Evolutionary conservation across 2,113 vertebrate genomes (phyloP).

Genomic region (Onychostruthus taczanowskii): DNA sequence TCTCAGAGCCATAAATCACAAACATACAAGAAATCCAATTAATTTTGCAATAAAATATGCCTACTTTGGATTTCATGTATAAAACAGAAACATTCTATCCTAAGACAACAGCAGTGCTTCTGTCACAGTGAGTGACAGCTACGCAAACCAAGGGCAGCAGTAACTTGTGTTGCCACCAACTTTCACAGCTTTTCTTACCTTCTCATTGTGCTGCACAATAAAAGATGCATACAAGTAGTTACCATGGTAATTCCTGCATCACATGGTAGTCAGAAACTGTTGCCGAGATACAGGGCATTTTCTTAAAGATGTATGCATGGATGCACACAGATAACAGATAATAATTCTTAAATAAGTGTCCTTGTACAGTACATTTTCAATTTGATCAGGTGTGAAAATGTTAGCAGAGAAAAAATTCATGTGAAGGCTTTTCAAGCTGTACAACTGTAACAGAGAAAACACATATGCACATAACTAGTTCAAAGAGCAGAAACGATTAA

Average conservation of each 20-base stretch:
- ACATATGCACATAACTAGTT: neutral
- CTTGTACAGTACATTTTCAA: neutral
- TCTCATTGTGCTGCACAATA: neutral
- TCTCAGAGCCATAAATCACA: neutral
- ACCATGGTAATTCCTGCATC: conserved; percentile 31
- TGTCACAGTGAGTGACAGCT: neutral
- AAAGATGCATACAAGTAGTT: conserved; percentile 12
- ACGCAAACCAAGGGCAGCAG: neutral
- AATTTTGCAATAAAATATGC: neutral
- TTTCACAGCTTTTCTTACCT: neutral
- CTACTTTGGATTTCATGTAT: neutral
- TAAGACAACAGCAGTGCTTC: neutral
- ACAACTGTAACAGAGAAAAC: neutral
- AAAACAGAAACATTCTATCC: neutral
- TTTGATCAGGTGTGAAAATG: neutral
- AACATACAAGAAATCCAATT: neutral
- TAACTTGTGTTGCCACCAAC: conserved; percentile 1
- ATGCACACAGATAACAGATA: neutral
- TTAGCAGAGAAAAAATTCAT: neutral
- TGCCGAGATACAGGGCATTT: neutral
- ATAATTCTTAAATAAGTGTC: neutral
- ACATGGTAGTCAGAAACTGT: neutral
- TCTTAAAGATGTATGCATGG: neutral
- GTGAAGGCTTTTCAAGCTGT: neutral
- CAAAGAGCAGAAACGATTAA: neutral